Evolutionary conservation across 2,797 vertebrate species (phyloP), one percentile per base, ranked within the genome.

Genomic region (Antennarius maculatus): DNA sequence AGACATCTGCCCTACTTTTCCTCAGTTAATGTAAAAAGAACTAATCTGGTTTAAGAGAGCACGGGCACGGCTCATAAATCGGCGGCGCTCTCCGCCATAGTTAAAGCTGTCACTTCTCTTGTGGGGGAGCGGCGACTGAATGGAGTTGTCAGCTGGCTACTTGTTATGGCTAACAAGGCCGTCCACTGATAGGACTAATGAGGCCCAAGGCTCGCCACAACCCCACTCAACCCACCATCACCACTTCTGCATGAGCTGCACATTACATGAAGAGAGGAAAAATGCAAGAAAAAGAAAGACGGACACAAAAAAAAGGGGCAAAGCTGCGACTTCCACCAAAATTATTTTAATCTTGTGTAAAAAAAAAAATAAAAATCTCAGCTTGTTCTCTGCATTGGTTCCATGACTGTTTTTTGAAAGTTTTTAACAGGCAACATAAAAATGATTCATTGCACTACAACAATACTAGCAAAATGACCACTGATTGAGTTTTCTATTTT

Each of bases 1-100:
- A 84, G 95, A 96, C 95, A 97, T 96, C 95, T 97, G 96, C 91
- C 96, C 95, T 95, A 92, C 91, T 95, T 95, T 95, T 86, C 71
- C 82, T 71, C 63, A 9, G 79, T 89, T 89, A 94, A 93, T 91
- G 87, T 87, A 89, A 91, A 92, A 90, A 88, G 88, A 91, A 92
- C 87, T 96, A 94, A 96, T 95, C 92, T 95, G 94, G 93, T 95
- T 43, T 95, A 95, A 94, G 89, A 93, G 90, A 93, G 89, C 88
- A 34, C 51, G 66, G 81, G 88, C 92, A 88, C 88, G 88, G 81
- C 92, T 91, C 90, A 85, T 93, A 92, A 93, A 92, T 92, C 86
- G 91, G 75, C 45, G 66, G 72, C 52, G 46, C 77, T 74, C 80
- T 83, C 83, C 74, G 84, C 67, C 74, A 71, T 50, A 61, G 86